phyloP scores from a whole-genome alignment of 2,888 invertebrate genomes.

The Adelognathus sp. region DNA sequence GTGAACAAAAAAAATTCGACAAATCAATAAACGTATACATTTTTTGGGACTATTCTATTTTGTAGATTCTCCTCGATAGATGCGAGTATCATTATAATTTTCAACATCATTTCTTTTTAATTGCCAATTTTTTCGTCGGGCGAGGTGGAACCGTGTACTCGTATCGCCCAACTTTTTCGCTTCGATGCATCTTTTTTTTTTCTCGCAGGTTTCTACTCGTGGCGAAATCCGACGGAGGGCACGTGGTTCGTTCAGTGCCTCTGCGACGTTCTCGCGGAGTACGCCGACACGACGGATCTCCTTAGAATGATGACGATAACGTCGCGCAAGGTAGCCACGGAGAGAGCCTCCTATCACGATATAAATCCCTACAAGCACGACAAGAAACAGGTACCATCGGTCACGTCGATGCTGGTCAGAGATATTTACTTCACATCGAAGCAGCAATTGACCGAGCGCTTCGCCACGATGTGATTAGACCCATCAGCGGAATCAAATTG shows the following conservation, averaged over 20 bases:
- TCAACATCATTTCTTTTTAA: too few species aligned
- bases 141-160: too few species aligned
- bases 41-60: too few species aligned
- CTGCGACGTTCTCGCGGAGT: constrained; percentile 81
- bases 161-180: too few species aligned
- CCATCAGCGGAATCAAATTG: neutral
- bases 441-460: constrained; percentile 4
- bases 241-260: constrained; percentile 85
- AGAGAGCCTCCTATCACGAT: constrained; percentile 80
- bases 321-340: constrained; percentile 82
- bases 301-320: constrained; percentile 82
- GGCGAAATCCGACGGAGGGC: constrained; percentile 82
- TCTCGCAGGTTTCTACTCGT: constrained; percentile 82
- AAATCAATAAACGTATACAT: too few species aligned
- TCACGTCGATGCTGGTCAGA: constrained; percentile 82
- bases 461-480: neutral
- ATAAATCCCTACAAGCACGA: constrained; percentile 67
- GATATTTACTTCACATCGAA: constrained; percentile 76
- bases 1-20: too few species aligned
- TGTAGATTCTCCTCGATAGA: too few species aligned
- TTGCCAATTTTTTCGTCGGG: too few species aligned
- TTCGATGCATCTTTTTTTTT: too few species aligned
- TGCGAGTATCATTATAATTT: too few species aligned
- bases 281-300: constrained; percentile 81
- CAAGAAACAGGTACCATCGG: constrained; percentile 83